Base-by-base conservation (phyloP, 37 sponge, comb jelly and placozoan genomes). In the Theonella swinhoei region DNA sequence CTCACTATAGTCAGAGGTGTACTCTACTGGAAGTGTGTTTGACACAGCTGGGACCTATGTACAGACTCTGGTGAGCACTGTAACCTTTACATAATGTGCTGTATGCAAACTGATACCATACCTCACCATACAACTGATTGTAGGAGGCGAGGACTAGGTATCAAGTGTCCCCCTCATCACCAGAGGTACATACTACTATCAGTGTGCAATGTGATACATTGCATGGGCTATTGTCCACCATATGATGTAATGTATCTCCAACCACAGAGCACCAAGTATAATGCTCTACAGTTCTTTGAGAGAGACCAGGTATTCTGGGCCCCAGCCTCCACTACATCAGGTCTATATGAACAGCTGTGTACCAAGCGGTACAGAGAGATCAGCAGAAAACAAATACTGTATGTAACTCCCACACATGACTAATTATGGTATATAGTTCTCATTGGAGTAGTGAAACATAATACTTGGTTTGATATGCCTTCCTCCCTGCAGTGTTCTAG, bases 301-400 rank as follows among this genome's bases (percentile, higher is more conserved):
- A 74, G 80, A 67, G 81, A 74, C 28, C 28, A 76, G 34, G 33
- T 68, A 9, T 87, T 70, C 66, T 87, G 88, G 88, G 76, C 81
- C 25, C 88, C 88, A 54, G 88, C 88, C 25, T 30, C 81, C 59
- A 87, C 88, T 1, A 75, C 81, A 24, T 67, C 69, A 42, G 88
- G 71, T 20, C 70, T 87, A 31, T 87, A 87, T 33, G 26, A 36
- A 22, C 88, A 87, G 42, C 82, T 87, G 42, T 80, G 81, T 11
- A 28, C 82, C 14, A 87, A 80, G 42, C 80, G 64, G 43, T 87
- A 87, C 66, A 64, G 82, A 39, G 88, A 87, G 41, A 87, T 87
- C 1, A 60, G 33, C 1, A 25, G 81, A 30, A 65, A 41, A 8
- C 74, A 87, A 34, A 67, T 87, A 32, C 24, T 8, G 82, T 87